Conservation (phyloP, 2,113 vertebrate genomes). For the Dromas ardeola region DNA sequence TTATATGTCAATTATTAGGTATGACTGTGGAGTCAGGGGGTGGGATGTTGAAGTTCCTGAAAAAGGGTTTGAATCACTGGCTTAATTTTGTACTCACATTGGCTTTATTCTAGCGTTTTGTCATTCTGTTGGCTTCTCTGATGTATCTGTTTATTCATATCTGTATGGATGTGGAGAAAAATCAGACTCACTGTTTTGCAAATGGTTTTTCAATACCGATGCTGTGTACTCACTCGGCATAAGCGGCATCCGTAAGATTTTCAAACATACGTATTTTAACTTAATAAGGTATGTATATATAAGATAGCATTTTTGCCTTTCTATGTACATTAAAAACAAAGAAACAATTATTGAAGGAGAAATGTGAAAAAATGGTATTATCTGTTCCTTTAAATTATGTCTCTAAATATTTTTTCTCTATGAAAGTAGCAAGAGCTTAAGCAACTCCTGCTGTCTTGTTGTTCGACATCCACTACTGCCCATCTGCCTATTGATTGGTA, state of each 20-base stretch:
- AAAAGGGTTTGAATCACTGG: neutral
- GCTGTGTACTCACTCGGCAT: neutral
- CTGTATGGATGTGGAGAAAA: neutral
- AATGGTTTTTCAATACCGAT: neutral
- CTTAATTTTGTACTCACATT: neutral
- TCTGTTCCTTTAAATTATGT: conserved; percentile 67
- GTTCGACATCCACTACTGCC: conserved; percentile 72
- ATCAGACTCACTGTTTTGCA: neutral
- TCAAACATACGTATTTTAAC: neutral
- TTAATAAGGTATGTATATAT: neutral
- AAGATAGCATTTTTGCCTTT: neutral
- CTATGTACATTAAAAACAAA: neutral
- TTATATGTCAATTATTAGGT: neutral
- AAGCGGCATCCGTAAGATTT: neutral
- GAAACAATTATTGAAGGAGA: neutral
- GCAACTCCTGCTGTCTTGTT: conserved; percentile 74
- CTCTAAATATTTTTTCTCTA: conserved; percentile 37
- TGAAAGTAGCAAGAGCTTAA: conserved; percentile 70
- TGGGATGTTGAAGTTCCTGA: neutral
- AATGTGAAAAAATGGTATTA: neutral
- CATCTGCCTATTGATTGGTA: conserved; percentile 81
- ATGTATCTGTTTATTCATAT: neutral
- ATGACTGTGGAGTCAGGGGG: neutral
- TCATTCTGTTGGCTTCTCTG: neutral
- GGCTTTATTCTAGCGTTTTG: neutral